A percentile compares a stretch with the other conserved stretches of the same genome.
These are phyloP conservation scores for Carassius auratus DNA, from an alignment of 2,113 vertebrate species.

Conservation along the genomic window DNA sequence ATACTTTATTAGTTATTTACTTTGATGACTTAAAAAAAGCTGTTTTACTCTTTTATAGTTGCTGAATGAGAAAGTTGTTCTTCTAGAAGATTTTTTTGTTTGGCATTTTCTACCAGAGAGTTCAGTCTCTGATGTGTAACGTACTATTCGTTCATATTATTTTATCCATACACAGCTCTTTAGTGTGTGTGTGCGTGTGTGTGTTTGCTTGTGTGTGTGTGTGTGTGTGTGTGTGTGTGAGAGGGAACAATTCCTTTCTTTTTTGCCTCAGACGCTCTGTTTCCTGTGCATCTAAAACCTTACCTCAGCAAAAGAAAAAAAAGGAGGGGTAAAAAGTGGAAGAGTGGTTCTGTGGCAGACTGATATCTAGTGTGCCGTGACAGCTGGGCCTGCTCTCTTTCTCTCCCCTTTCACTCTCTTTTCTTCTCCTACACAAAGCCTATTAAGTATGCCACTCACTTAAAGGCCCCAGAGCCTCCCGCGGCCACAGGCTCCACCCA, in stretches of 20 bases:
- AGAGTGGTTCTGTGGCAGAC: slow-evolving; percentile 73
- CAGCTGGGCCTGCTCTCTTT: slow-evolving; percentile 83
- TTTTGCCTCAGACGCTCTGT: slow-evolving; percentile 65
- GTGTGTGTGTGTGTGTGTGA: slow-evolving; percentile 14
- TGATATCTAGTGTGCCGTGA: slow-evolving; percentile 83
- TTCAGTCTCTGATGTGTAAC: slow-evolving; percentile 10
- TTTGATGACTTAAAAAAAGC: neutral
- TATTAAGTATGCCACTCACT: slow-evolving; percentile 91
- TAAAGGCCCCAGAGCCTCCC: slow-evolving; percentile 83
- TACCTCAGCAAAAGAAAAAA: slow-evolving; percentile 60
- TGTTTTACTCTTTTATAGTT: neutral
- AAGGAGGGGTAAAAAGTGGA: slow-evolving; percentile 38
- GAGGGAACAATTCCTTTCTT: neutral
- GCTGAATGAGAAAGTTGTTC: neutral
- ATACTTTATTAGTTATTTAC: neutral
- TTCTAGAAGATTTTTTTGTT: neutral
- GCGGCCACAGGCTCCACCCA: slow-evolving; percentile 86
- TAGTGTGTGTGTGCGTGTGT: slow-evolving; percentile 4
- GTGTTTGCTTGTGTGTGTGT: neutral
- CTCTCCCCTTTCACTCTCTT: slow-evolving; percentile 60
- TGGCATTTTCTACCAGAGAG: slow-evolving; percentile 8
- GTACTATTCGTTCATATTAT: slow-evolving; percentile 68
- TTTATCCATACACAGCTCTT: slow-evolving; percentile 73
- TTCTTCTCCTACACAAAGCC: slow-evolving; percentile 86
- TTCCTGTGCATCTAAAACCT: slow-evolving; percentile 70